Base-by-base conservation (phyloP, 1,140 invertebrate genomes). In the Drosophila orena region DNA sequence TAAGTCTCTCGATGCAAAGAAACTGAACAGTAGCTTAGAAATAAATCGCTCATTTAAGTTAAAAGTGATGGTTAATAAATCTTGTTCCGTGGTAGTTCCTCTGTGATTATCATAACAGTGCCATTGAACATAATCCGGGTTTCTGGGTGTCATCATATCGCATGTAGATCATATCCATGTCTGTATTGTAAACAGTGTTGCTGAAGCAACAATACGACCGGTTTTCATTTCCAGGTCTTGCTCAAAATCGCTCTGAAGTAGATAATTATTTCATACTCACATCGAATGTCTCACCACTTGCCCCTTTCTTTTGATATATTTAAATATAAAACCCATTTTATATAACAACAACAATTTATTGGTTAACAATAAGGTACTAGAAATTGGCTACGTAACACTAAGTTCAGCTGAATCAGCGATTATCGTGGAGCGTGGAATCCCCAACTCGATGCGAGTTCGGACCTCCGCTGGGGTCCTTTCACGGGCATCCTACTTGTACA, bases 341-440 rank as follows among this genome's bases (percentile, higher is more conserved):
- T 72, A 42, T 57, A 58, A 47, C 24, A 66, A 70, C 35, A 56
- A 30, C 37, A 49, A 42, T 62, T 72, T 59, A 72, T 72, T 52
- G 30, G 5, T 42, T 22, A 73, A 54, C 42, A 62, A n/a, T 54
- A 57, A 66, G 52, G 61, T 76, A 42, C 81, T 85, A 85, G 17
- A 78, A 85, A 88, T 85, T 81, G 83, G 58, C 81, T 85, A 85
- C 49, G 72, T 78, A 77, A 81, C 43, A 52, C 37, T 66, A 75
- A 53, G 60, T 66, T 60, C 37, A 14, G 43, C 66, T 62, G 52
- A 50, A 76, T 58, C 35, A 42, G 64, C 46, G 14, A 24, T 40
- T 37, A 11, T 20, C n/a, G 66, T 38, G 54, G 15, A 40, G 53
- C n/a, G 66, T 38, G 54, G 15, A 40, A 57, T 40, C 27, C 52